These are phyloP conservation scores for Norana najaformis DNA, from an alignment of 2,888 invertebrate genomes.

Conservation along the genomic window DNA sequence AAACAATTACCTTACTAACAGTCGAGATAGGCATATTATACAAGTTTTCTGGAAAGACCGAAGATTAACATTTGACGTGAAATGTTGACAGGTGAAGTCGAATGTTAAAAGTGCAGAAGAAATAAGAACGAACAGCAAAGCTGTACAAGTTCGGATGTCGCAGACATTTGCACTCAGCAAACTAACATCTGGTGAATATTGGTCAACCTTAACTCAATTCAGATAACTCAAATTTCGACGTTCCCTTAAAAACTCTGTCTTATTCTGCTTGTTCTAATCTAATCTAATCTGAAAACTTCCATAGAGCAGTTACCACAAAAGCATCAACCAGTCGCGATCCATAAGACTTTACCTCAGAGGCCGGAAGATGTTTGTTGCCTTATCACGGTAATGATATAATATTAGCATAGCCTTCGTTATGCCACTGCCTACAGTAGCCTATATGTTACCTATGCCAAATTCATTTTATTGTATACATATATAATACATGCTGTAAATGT, in stretches of 20 bases:
- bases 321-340: too few species aligned
- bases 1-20: too few species aligned
- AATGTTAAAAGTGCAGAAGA: neutral
- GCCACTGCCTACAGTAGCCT: neutral
- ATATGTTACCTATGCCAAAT: neutral
- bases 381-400: neutral
- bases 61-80: neutral
- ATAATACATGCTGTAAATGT: neutral
- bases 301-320: too few species aligned
- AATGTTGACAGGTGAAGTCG: neutral
- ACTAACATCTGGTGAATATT: constrained; percentile 3
- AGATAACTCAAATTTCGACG: neutral
- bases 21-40: too few species aligned
- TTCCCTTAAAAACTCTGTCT: neutral
- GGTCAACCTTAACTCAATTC: neutral
- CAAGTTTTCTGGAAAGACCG: neutral
- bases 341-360: too few species aligned
- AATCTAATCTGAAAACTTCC: neutral
- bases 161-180: constrained; percentile 23
- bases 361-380: neutral
- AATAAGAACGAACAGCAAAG: neutral
- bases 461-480: neutral
- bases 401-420: neutral
- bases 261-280: neutral
- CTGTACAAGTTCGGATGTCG: constrained; percentile 18